These are phyloP conservation scores for Zapornia atra DNA, from an alignment of 2,113 vertebrate genomes.

Conservation along the genomic window DNA sequence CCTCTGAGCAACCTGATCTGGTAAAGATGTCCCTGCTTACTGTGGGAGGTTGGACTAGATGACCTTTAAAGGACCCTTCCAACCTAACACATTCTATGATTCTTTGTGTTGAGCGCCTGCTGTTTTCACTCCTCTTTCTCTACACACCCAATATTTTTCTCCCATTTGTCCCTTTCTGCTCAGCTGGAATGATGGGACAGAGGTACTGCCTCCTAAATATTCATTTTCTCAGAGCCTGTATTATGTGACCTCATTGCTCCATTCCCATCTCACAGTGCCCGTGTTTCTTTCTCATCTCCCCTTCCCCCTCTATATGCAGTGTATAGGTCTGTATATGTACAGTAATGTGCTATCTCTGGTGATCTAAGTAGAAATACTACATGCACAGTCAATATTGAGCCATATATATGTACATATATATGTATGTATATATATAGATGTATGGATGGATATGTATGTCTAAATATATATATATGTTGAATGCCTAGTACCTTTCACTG, in stretches of 20 bases:
- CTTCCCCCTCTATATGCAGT: neutral
- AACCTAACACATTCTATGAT: too few species aligned
- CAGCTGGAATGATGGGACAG: neutral
- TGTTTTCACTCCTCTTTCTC: conserved; percentile 11
- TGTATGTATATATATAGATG: neutral
- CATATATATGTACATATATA: neutral
- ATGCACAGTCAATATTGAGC: neutral
- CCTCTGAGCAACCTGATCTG: too few species aligned
- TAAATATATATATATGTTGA: neutral
- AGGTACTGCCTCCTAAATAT: neutral
- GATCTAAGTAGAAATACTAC: neutral
- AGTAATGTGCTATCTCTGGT: neutral
- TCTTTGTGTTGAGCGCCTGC: neutral
- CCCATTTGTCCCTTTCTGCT: neutral
- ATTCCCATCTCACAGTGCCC: neutral
- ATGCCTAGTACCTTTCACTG: neutral
- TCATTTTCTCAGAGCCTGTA: neutral
- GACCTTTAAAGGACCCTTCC: too few species aligned
- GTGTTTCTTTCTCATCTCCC: neutral
- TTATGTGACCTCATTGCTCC: neutral
- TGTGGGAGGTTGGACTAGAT: too few species aligned
- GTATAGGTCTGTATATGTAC: neutral
- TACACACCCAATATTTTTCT: neutral
- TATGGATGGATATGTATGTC: neutral
- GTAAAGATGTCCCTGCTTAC: too few species aligned